These are phyloP conservation scores for Beris chalybata DNA, from an alignment of 2,888 invertebrate species.

Conservation along the genomic window DNA sequence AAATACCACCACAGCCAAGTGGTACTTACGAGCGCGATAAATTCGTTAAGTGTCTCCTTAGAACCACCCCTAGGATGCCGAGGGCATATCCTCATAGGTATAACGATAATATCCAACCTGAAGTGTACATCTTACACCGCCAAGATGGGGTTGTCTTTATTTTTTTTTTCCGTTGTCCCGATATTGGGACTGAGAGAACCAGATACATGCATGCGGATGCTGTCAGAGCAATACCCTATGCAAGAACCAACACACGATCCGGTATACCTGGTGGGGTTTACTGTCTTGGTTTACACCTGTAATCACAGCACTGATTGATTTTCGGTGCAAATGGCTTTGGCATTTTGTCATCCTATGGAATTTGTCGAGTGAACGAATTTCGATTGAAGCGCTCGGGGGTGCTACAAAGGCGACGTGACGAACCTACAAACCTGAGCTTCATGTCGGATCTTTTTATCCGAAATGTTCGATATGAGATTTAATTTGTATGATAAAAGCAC, in stretches of 20 bases:
- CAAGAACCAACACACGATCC: background rate
- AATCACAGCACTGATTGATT: slow-evolving; percentile 36
- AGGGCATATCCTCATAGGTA: slow-evolving; percentile 9
- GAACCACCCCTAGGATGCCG: slow-evolving; percentile 13
- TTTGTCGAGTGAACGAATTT: slow-evolving; percentile 19
- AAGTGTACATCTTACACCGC: too few relatives aligned
- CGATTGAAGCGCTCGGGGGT: slow-evolving; percentile 15
- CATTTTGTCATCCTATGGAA: slow-evolving; percentile 26
- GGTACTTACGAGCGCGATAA: slow-evolving; percentile 33
- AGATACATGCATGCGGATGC: slow-evolving; percentile 4
- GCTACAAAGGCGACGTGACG: too few relatives aligned
- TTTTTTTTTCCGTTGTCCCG: background rate
- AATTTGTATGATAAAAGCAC: slow-evolving; percentile 29
- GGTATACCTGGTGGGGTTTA: slow-evolving; percentile 15
- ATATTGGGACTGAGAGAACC: background rate
- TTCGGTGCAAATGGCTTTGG: slow-evolving; percentile 26
- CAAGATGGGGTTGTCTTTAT: too few relatives aligned
- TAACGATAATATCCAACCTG: too few relatives aligned
- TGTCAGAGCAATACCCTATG: background rate
- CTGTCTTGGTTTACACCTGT: slow-evolving; percentile 20
- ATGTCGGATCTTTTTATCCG: background rate
- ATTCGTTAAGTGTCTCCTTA: slow-evolving; percentile 37
- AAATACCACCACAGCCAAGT: slow-evolving; percentile 29
- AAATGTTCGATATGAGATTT: slow-evolving; percentile 14
- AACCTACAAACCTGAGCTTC: background rate